Conservation (phyloP, 2,113 vertebrate species). For the Rissa tridactyla region DNA sequence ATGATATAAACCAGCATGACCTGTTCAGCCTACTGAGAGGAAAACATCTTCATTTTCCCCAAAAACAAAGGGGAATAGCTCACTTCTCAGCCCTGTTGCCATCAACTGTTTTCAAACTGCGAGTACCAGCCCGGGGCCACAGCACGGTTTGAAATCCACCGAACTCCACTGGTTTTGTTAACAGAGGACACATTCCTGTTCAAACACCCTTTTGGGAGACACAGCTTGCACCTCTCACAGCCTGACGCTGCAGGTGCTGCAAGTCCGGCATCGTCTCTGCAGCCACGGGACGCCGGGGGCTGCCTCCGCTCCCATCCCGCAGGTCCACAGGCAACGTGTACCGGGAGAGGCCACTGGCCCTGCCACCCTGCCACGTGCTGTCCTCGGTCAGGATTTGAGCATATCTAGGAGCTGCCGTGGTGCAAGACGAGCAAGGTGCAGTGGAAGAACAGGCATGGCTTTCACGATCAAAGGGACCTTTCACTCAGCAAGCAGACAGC, state of each 20-base stretch:
- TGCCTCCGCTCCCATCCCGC: background rate
- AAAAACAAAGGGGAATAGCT: background rate
- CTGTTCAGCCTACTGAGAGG: background rate
- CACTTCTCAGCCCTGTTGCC: background rate
- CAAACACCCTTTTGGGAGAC: background rate
- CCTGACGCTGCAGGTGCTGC: background rate
- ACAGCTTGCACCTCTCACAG: rapidly evolving
- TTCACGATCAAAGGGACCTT: background rate
- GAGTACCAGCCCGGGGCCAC: background rate
- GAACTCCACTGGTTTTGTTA: rapidly evolving
- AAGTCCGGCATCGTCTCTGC: rapidly evolving
- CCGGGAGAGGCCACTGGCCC: rapidly evolving
- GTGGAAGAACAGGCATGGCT: background rate
- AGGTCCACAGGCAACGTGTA: rapidly evolving
- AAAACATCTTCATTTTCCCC: background rate
- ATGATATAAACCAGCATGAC: background rate
- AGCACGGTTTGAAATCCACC: background rate
- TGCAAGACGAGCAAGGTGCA: background rate
- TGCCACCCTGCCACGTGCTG: rapidly evolving
- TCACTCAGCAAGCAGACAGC: background rate
- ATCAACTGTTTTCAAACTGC: background rate
- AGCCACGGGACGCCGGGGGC: rapidly evolving
- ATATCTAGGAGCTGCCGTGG: background rate
- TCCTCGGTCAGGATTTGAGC: background rate
- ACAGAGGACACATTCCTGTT: rapidly evolving